Conservation (phyloP, 2,113 vertebrate genomes). For the Hippocampus mohnikei region DNA sequence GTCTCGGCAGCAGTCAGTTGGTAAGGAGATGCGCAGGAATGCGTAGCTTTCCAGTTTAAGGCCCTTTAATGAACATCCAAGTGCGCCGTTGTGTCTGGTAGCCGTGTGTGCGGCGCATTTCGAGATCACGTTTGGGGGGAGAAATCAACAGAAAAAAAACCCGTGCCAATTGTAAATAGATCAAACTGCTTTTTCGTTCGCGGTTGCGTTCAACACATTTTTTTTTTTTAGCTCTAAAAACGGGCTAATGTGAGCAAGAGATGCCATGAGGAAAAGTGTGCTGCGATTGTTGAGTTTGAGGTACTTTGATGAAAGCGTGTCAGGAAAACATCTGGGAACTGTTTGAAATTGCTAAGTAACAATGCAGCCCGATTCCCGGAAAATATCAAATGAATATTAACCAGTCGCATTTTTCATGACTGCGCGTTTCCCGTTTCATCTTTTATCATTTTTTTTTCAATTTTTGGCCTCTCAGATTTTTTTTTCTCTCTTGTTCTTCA, state of each 20-base stretch:
- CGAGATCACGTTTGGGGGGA: neutral
- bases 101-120: slow-evolving; percentile 15
- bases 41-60: slow-evolving; percentile 69
- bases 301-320: neutral
- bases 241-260: neutral
- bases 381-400: no score
- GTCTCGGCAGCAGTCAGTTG: slow-evolving; percentile 64
- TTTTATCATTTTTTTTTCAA: no score
- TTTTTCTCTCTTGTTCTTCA: no score
- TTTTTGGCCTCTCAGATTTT: no score
- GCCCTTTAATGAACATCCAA: slow-evolving; percentile 71
- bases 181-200: neutral
- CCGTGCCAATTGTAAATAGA: neutral
- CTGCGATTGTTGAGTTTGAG: neutral
- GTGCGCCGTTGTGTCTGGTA: slow-evolving; percentile 35
- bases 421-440: no score
- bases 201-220: neutral
- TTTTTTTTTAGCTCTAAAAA: neutral
- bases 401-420: no score
- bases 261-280: neutral
- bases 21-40: slow-evolving; percentile 72
- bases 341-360: neutral
- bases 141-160: neutral
- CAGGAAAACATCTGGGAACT: neutral
- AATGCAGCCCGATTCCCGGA: no score